Percentiles rank a stretch among this genome's conserved stretches.
Evolutionary conservation across 2,888 invertebrate species (phyloP).

Genomic region (Drosophila suboccidentalis): DNA sequence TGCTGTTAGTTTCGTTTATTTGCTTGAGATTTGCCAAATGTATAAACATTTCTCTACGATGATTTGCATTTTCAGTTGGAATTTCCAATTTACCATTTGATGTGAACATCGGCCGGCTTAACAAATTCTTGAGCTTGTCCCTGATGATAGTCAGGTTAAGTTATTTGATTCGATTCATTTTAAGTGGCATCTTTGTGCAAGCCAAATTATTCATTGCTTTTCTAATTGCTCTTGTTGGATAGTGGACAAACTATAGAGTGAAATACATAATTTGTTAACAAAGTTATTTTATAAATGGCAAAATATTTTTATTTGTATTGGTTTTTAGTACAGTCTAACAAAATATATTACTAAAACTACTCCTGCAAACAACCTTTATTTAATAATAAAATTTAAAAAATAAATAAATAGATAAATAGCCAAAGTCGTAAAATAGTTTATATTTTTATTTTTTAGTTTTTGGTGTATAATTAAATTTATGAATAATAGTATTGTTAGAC

Average conservation of each 20-base stretch:
- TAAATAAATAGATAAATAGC: too few relatives aligned
- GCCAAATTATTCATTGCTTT: slow-evolving; percentile 14
- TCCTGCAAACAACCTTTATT: too few relatives aligned
- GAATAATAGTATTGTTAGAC: not conserved
- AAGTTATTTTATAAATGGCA: not conserved
- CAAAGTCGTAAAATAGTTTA: not conserved
- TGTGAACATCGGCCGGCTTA: slow-evolving; percentile 13
- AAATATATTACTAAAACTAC: too few relatives aligned
- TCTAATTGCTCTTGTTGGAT: slow-evolving; percentile 1
- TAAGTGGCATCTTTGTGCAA: slow-evolving; percentile 25
- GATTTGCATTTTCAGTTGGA: slow-evolving; percentile 24
- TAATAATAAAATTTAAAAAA: too few relatives aligned
- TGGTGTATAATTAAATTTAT: not conserved
- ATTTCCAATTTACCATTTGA: slow-evolving; percentile 32
- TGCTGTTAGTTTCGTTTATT: slow-evolving; percentile 40
- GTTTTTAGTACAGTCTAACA: not conserved
- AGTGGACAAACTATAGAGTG: not conserved
- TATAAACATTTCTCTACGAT: slow-evolving; percentile 2
- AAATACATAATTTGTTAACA: not conserved
- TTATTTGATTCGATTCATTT: slow-evolving; percentile 20
- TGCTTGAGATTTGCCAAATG: slow-evolving; percentile 40
- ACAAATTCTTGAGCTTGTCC: slow-evolving; percentile 13
- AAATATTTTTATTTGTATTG: not conserved
- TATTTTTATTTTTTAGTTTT: not conserved
- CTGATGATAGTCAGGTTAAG: slow-evolving; percentile 19